These are phyloP conservation scores for Erebia epiphron DNA, from an alignment of 2,888 invertebrate genomes.

Conservation along the genomic window DNA sequence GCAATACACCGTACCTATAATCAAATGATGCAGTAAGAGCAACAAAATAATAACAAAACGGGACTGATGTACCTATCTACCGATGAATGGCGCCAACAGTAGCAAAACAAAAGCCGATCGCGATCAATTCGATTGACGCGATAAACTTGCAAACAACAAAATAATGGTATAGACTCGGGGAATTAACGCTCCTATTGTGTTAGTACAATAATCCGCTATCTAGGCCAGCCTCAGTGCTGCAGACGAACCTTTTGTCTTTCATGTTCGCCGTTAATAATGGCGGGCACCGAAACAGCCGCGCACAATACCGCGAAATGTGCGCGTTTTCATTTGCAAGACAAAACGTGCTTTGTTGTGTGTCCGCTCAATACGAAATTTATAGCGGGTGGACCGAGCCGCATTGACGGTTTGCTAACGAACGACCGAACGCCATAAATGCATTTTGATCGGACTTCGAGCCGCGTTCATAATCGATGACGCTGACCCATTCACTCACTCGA, in stretches of 20 bases:
- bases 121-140: conserved; percentile 73
- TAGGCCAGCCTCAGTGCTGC: conserved; percentile 83
- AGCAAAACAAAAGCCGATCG: conserved; percentile 56
- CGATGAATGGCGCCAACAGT: conserved; percentile 43
- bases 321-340: conserved; percentile 84
- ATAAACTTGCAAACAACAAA: conserved; percentile 81
- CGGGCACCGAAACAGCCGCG: conserved; percentile 83
- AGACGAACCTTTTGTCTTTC: conserved; percentile 84
- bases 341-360: conserved; percentile 83
- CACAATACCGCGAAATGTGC: conserved; percentile 83
- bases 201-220: conserved; percentile 83
- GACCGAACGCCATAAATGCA: conserved; percentile 74
- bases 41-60: conserved; percentile 38
- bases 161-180: conserved; percentile 78
- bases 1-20: neutral
- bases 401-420: conserved; percentile 79
- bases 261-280: conserved; percentile 83
- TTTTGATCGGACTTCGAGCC: conserved; percentile 59
- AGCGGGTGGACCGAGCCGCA: conserved; percentile 77
- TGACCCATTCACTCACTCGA: conserved; percentile 35
- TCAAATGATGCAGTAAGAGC: conserved; percentile 20
- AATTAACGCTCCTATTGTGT: conserved; percentile 82
- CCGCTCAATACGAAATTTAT: conserved; percentile 83
- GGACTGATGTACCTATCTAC: conserved; percentile 35
- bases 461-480: conserved; percentile 38